Conservation (phyloP, 2,888 invertebrate species). For the Rhyacophila evoluta region DNA sequence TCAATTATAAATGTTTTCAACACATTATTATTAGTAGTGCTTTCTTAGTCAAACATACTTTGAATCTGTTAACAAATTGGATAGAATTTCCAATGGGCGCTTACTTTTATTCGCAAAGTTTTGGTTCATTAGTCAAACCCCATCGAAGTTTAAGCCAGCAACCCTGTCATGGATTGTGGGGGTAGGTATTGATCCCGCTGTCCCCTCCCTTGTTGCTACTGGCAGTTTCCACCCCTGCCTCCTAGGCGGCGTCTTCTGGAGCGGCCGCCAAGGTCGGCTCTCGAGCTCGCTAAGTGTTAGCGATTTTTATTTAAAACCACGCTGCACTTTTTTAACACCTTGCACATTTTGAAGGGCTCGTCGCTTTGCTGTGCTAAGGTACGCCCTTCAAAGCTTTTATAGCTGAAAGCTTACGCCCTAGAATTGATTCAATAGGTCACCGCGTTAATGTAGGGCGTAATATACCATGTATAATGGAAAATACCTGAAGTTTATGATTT, state of each 20-base stretch:
- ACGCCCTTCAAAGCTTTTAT: neutral
- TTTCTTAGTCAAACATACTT: neutral
- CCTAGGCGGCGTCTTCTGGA: conserved; percentile 8
- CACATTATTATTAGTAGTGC: no score
- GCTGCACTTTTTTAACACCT: conserved; percentile 13
- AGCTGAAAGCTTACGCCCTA: neutral
- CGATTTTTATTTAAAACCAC: conserved; percentile 1
- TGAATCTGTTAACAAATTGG: neutral
- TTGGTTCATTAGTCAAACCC: neutral
- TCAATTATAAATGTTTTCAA: no score
- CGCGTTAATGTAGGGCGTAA: neutral
- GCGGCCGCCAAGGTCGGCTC: conserved; percentile 10
- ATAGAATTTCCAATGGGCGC: neutral
- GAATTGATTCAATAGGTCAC: neutral
- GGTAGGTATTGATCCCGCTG: conserved; percentile 14
- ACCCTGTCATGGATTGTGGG: conserved; percentile 7
- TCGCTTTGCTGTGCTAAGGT: neutral
- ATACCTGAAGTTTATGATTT: no score
- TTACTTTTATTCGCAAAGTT: neutral
- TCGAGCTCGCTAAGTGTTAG: neutral
- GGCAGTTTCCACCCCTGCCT: conserved; percentile 12
- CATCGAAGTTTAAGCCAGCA: neutral
- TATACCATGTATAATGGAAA: no score
- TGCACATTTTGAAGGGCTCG: neutral
- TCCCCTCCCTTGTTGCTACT: neutral